Evolutionary conservation across 2,113 vertebrate genomes (phyloP).

Genomic region (Muntiacus reevesi): DNA sequence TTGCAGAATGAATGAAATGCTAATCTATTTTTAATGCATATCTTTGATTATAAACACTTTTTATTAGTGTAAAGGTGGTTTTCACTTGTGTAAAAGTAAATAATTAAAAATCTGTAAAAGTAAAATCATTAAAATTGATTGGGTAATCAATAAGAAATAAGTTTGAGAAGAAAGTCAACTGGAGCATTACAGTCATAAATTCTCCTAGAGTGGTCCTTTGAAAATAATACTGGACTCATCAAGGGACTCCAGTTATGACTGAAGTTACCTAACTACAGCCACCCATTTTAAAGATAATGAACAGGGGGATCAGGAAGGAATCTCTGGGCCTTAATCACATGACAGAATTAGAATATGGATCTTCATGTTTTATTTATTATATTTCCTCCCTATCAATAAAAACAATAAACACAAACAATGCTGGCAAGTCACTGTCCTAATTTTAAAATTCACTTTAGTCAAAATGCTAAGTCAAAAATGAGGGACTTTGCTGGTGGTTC

Average conservation of each 20-base stretch:
- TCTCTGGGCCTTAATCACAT: neutral
- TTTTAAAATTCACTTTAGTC: neutral
- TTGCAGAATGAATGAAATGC: neutral
- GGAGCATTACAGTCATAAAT: neutral
- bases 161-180: neutral
- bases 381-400: neutral
- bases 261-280: neutral
- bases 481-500: neutral
- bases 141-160: neutral
- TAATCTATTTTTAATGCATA: neutral
- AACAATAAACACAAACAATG: neutral
- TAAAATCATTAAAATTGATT: neutral
- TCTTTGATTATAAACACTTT: neutral
- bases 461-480: neutral
- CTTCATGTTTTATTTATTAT: neutral
- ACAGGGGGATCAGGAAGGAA: neutral
- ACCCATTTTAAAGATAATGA: neutral
- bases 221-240: neutral
- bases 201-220: neutral
- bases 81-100: slow-evolving; percentile 11
- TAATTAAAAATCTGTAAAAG: slow-evolving; percentile 14
- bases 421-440: neutral
- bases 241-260: neutral
- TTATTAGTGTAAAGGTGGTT: neutral
- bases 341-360: neutral